Base-by-base conservation (phyloP, 1,140 invertebrate genomes). In the Solenopsis fugax region DNA sequence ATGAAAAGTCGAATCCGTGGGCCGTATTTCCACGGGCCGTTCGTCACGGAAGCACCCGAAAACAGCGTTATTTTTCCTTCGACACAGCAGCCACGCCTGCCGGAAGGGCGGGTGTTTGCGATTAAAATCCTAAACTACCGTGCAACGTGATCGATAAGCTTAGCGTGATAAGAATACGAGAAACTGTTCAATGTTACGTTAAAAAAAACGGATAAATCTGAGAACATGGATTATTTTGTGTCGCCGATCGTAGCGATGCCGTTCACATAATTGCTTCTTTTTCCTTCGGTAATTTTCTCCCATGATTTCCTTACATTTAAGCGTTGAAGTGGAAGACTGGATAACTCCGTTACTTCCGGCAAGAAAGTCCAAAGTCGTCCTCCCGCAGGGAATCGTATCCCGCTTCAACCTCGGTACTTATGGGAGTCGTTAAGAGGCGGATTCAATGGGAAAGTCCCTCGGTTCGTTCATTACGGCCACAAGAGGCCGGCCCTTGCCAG, bases 371-470 rank as follows among this genome's bases (percentile, higher is more conserved):
- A 54, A 54, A 60, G 73, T 78, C 82, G 72, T 85, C 48, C 16
- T 85, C 60, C 48, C 60, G 34, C 58, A 13, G 73, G 60, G 75
- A 85, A 78, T 85, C 73, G 73, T 52, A 75, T 78, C 56, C 87
- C 62, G 54, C 60, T 71, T 48, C 64, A 78, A 54, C 62, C 69
- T 81, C 48, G 77, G 64, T 78, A 77, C 72, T 90, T 90, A 90
- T 72, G 73, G 88, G 77, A 86, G 62, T 80, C 65, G 73, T 84
- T 89, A 85, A 89, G 77, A 82, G 80, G 45, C 52, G 88, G 60
- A 90, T 89, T 90, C 85, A 90, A 90, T 89, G 65, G 85, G 58
- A 87, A 89, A 89, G 85, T 89, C 85, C 37, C 60, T 69, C 65
- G 73, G 65, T 73, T 75, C 62, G 85, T 90, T 90, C 82, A 89